Evolutionary conservation across 2,888 invertebrate genomes (phyloP).

Genomic region (Callyntrura sp.): DNA sequence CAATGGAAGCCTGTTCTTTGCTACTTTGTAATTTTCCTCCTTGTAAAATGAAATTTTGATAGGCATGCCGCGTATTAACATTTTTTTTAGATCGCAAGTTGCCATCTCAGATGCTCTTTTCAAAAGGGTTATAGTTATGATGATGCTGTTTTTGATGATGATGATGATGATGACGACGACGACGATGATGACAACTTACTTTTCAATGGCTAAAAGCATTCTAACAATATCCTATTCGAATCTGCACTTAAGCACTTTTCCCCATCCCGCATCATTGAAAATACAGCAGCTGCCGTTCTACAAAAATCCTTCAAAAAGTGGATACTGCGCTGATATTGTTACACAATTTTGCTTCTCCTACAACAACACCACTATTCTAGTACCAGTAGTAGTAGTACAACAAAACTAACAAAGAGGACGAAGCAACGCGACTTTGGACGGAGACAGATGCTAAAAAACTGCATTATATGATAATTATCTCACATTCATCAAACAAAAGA

Average conservation of each 20-base stretch:
- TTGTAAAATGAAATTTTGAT: too few species aligned
- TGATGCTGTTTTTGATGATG: too few species aligned
- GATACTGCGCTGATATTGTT: neutral
- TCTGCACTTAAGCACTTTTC: conserved; percentile 11
- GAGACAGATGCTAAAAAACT: neutral
- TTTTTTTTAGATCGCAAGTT: neutral
- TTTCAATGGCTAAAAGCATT: neutral
- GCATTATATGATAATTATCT: neutral
- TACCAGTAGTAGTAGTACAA: too few species aligned
- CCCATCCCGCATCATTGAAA: neutral
- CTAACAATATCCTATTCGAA: conserved; percentile 16
- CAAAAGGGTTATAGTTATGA: neutral
- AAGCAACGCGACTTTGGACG: neutral
- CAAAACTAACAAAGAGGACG: neutral
- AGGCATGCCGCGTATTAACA: too few species aligned
- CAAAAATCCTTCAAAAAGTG: conserved; percentile 6
- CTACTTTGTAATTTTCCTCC: neutral
- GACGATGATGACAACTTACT: conserved; percentile 27
- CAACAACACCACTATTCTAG: too few species aligned
- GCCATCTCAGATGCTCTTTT: neutral
- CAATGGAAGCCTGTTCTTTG: neutral
- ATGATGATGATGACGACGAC: too few species aligned
- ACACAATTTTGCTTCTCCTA: neutral
- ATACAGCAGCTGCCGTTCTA: neutral
- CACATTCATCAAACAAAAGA: neutral